These are phyloP conservation scores for Xanthorhoe designata DNA, from an alignment of 2,888 invertebrate species.

Conservation along the genomic window DNA sequence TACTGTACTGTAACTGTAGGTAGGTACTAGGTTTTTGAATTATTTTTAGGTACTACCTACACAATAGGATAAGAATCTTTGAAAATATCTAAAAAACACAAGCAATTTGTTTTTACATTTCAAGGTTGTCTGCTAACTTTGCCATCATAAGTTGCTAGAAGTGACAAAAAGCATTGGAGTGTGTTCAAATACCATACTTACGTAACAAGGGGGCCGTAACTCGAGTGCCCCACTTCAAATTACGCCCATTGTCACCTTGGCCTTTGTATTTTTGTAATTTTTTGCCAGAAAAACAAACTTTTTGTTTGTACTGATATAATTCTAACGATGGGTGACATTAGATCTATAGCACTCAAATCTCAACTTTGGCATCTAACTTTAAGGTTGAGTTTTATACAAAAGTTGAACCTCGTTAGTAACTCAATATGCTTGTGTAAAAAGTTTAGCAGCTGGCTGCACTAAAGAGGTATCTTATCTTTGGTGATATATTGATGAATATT, in stretches of 20 bases:
- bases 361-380: conserved; percentile 4
- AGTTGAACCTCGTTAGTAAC: conserved; percentile 50
- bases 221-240: conserved; percentile 65
- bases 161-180: conserved; percentile 26
- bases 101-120: too few species aligned
- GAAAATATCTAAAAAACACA: too few species aligned
- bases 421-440: conserved; percentile 51
- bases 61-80: too few species aligned
- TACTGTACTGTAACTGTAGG: too few species aligned
- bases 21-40: too few species aligned
- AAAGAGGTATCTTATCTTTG: conserved; percentile 59
- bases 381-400: conserved; percentile 15
- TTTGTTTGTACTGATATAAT: conserved; percentile 57
- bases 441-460: conserved; percentile 56
- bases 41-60: too few species aligned
- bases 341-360: conserved; percentile 9
- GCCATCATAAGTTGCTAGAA: not conserved
- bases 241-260: conserved; percentile 60
- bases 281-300: conserved; percentile 68
- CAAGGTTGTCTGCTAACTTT: not conserved
- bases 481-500: conserved; percentile 55
- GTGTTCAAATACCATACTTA: conserved; percentile 41
- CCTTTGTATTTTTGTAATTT: conserved; percentile 55
- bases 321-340: conserved; percentile 39
- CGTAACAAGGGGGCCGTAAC: conserved; percentile 59